A percentile compares a stretch with the other conserved stretches of the same genome.
These are phyloP conservation scores for Rafetus swinhoei DNA, from an alignment of 2,113 vertebrate genomes.

Conservation along the genomic window DNA sequence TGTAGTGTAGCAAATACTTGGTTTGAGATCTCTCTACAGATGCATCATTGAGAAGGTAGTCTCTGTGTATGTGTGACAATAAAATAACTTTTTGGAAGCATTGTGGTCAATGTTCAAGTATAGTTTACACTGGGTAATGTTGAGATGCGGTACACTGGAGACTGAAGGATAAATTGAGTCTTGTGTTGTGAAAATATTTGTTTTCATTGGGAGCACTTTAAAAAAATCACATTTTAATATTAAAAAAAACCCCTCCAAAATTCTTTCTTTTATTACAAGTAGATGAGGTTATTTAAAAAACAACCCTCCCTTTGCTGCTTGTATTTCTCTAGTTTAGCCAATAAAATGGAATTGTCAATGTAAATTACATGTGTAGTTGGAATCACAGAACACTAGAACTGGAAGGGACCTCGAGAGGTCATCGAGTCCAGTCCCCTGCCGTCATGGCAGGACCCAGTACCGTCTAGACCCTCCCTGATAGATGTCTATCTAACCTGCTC, in stretches of 20 bases:
- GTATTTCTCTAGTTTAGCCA: neutral
- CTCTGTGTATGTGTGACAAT: fast-evolving
- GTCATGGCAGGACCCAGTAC: too few relatives aligned
- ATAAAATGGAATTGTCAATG: neutral
- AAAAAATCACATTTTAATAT: neutral
- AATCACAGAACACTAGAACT: too few relatives aligned
- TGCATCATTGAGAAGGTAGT: neutral
- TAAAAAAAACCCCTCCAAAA: neutral
- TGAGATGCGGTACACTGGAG: neutral
- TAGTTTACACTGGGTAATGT: neutral
- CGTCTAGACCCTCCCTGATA: too few relatives aligned
- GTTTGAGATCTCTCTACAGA: fast-evolving
- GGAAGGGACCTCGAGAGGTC: too few relatives aligned
- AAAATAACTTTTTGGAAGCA: neutral
- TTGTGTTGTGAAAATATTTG: neutral
- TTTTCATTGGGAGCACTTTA: neutral
- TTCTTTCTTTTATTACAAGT: neutral
- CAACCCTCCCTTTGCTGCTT: neutral
- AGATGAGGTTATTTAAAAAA: neutral
- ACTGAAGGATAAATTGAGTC: fast-evolving
- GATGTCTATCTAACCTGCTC: too few relatives aligned
- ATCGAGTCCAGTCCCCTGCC: too few relatives aligned
- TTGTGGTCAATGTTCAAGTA: neutral
- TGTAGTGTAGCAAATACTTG: fast-evolving
- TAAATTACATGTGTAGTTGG: neutral